Percentiles rank a stretch among this genome's conserved stretches.
Conservation (phyloP, 1,140 invertebrate species). For the Amyelois transitella region DNA sequence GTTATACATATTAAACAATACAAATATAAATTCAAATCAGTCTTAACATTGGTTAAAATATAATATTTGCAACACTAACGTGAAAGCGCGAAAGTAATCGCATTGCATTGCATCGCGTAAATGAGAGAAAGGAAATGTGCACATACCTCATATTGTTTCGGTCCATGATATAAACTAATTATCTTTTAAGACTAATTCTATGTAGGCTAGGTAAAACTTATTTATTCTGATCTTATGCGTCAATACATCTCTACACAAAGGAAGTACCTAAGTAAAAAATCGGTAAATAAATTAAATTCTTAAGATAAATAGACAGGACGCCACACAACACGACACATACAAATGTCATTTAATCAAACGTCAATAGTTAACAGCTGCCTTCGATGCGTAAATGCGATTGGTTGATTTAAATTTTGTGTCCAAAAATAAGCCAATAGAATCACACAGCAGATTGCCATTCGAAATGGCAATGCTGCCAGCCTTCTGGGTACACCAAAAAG, state of each 20-base stretch:
- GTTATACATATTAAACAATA: no score
- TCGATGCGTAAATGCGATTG: constrained; percentile 21
- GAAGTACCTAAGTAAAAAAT: constrained; percentile 23
- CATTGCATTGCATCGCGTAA: no score
- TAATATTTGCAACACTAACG: neutral
- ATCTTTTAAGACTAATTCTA: neutral
- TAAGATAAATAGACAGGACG: constrained; percentile 57
- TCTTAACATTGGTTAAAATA: constrained; percentile 7
- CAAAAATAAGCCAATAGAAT: constrained; percentile 12
- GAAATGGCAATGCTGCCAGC: no score
- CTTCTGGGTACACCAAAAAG: no score
- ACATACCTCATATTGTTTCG: constrained; percentile 60
- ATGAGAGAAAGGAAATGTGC: constrained; percentile 34
- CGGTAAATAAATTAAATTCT: constrained; percentile 30
- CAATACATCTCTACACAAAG: constrained; percentile 42
- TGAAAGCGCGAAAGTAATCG: constrained; percentile 16
- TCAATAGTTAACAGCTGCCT: constrained; percentile 26
- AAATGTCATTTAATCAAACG: constrained; percentile 16
- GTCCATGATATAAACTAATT: constrained; percentile 37
- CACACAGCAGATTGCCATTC: no score
- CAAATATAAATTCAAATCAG: no score
- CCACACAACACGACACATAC: constrained; percentile 41
- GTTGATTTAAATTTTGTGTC: neutral
- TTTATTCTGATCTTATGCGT: constrained; percentile 26
- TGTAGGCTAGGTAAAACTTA: constrained; percentile 9